Conservation (phyloP, 2,797 vertebrate genomes). For the Euthynnus affinis region DNA sequence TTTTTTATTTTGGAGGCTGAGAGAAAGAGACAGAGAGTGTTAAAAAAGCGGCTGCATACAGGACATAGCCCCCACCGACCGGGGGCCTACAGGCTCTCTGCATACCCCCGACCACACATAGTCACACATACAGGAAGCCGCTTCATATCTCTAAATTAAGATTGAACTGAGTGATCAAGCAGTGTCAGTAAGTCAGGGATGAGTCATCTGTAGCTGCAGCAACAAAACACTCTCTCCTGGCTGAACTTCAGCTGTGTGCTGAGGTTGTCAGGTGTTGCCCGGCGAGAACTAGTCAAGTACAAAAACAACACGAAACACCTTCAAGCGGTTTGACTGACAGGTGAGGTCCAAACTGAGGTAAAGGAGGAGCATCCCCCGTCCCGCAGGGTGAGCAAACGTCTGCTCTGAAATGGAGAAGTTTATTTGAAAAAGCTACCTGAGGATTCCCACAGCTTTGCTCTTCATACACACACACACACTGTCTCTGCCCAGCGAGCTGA, state of each 20-base stretch:
- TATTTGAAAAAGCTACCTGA: constrained; percentile 58
- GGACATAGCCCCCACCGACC: constrained; percentile 46
- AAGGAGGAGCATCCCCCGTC: constrained; percentile 32
- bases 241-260: constrained; percentile 12
- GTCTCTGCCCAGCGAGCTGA: constrained; percentile 43
- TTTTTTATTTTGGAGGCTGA: constrained; percentile 65
- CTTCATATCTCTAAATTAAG: constrained; percentile 30
- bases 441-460: constrained; percentile 50
- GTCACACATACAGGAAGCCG: constrained; percentile 22
- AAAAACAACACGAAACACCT: constrained; percentile 30
- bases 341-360: constrained; percentile 8
- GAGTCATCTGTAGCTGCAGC: constrained; percentile 27
- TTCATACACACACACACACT: constrained; percentile 9
- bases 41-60: constrained; percentile 61
- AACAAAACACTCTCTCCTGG: constrained; percentile 39
- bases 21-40: constrained; percentile 62
- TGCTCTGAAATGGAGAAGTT: constrained; percentile 65
- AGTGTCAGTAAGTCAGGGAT: constrained; percentile 8
- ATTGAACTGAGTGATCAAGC: not conserved
- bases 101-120: constrained; percentile 21
- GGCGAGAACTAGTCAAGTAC: constrained; percentile 14
- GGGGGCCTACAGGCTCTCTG: constrained; percentile 32
- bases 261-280: constrained; percentile 34
- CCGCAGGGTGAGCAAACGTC: constrained; percentile 71
- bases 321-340: constrained; percentile 28